Conservation (phyloP, 2,113 vertebrate genomes). For the Coptodon bakossiorum region DNA sequence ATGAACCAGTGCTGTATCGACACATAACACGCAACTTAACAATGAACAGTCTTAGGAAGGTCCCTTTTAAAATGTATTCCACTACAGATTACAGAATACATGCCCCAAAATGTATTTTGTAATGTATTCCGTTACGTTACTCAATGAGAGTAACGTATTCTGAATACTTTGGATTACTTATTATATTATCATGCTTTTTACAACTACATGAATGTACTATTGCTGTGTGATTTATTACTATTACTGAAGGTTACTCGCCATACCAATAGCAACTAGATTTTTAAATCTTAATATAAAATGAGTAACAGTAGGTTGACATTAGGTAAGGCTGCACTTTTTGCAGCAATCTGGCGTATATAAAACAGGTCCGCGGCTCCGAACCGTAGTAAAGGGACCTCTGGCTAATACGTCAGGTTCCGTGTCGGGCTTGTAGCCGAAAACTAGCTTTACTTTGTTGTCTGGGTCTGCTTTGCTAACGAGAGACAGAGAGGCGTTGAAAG, state of each 20-base stretch:
- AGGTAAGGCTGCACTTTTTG: neutral
- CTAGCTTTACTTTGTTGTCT: neutral
- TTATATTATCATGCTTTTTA: too few relatives aligned
- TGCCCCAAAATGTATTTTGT: neutral
- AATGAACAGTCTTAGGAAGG: neutral
- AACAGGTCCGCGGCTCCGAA: neutral
- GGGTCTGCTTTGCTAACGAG: neutral
- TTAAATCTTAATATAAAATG: neutral
- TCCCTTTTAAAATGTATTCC: neutral
- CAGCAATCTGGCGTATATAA: neutral
- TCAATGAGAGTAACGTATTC: neutral
- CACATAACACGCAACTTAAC: too few relatives aligned
- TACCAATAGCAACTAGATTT: rapidly evolving
- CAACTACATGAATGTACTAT: neutral
- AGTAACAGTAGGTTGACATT: neutral
- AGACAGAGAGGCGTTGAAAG: neutral
- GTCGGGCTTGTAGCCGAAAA: neutral
- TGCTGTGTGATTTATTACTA: neutral
- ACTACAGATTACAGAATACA: neutral
- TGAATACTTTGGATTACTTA: too few relatives aligned
- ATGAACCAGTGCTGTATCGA: too few relatives aligned
- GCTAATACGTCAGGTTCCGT: neutral
- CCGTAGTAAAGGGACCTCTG: neutral
- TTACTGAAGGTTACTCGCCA: neutral
- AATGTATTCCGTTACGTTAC: neutral